Conservation (phyloP, 2,888 invertebrate genomes). For the Galerucella pusilla region DNA sequence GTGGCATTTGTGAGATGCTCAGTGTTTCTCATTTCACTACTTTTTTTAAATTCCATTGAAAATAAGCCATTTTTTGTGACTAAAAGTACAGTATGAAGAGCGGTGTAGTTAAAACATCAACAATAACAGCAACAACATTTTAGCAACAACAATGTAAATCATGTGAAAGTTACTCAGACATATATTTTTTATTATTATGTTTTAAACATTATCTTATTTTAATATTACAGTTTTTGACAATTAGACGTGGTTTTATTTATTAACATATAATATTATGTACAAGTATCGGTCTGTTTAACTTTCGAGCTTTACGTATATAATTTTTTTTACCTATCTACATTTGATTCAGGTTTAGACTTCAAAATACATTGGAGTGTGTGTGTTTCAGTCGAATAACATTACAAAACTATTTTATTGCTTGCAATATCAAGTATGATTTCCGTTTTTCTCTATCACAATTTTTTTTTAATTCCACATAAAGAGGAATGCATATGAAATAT, state of each 20-base stretch:
- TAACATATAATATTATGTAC: slow-evolving; percentile 17
- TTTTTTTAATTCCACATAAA: no score
- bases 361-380: slow-evolving; percentile 7
- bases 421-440: no score
- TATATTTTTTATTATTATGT: slow-evolving; percentile 35
- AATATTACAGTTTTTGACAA: slow-evolving; percentile 14
- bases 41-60: not conserved
- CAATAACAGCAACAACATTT: slow-evolving; percentile 65
- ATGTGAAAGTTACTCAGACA: slow-evolving; percentile 54
- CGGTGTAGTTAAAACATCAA: slow-evolving; percentile 56
- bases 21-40: not conserved
- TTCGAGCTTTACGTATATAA: slow-evolving; percentile 51
- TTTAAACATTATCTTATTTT: slow-evolving; percentile 31
- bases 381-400: slow-evolving; percentile 14
- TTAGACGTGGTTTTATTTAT: slow-evolving; percentile 13
- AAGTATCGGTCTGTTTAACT: slow-evolving; percentile 46
- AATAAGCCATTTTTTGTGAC: not conserved
- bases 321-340: slow-evolving; percentile 49
- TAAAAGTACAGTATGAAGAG: slow-evolving; percentile 19
- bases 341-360: slow-evolving; percentile 32
- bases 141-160: slow-evolving; percentile 63
- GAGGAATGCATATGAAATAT: no score
- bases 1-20: no score
- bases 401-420: no score
- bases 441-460: no score